Evolutionary conservation across 2,888 invertebrate species (phyloP), one percentile per base, ranked within the genome.

Genomic region (Glomeris marginata): DNA sequence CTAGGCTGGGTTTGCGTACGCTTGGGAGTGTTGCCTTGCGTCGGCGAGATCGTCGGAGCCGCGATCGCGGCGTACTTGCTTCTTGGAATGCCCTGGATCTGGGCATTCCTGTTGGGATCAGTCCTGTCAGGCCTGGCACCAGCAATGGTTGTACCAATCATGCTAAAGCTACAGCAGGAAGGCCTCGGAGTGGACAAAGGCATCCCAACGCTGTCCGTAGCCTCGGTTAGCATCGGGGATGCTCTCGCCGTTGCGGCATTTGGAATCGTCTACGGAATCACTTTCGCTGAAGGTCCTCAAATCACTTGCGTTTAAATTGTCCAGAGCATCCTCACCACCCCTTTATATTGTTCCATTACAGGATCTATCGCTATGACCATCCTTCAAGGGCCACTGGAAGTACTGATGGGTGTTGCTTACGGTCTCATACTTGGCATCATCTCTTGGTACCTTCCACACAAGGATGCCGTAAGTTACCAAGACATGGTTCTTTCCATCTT

Each of bases 141-240:
- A 0, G 95, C 95, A 2, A 94, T 97, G n/a, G 84, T 95, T 10
- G 94, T 97, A 16, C 92, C 95, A 0, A 86, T 88, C 58, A 75
- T 97, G 54, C 81, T 95, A 65, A 75, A 83, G 34, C 72, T 95
- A 16, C 77, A 91, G 13, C 77, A 77, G 51, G 83, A 83, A 64
- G 88, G 87, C 3, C 90, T 88, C 63, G 95, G 95, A 1, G 83
- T 90, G 1, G 84, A 84, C 40, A 90, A 92, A 72, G 95, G 95
- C 18, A 88, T 97, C 49, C 92, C 95, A 0, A 95, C 95, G 0
- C 73, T 97, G 42, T 86, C 95, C 49, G 84, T 95, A 38, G 95
- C 95, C 0, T 84, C 94, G 0, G 82, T 94, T 5, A 91, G 91
- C 44, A 80, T 97, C 46, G 95, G 95, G 64, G 94, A 97, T 67